phyloP scores from a whole-genome alignment of 2,888 invertebrate species.

The Malthinus seriepunctatus region DNA sequence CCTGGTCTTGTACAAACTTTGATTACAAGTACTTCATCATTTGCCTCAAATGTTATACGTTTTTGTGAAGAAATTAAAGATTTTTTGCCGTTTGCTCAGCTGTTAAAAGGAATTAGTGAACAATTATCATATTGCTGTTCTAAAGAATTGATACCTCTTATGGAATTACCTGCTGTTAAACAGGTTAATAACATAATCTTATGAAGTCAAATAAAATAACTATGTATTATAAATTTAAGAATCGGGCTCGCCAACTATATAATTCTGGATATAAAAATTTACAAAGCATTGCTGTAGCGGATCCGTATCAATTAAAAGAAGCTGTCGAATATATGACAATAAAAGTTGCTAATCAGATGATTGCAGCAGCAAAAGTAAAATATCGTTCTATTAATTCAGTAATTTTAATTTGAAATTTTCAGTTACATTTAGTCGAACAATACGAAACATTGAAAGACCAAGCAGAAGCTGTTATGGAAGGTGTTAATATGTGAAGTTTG shows the following conservation, averaged over 20 bases:
- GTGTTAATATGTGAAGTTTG: slow-evolving; percentile 39
- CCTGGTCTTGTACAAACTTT: slow-evolving; percentile 82
- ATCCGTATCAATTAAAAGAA: slow-evolving; percentile 63
- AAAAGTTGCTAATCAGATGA: slow-evolving; percentile 77
- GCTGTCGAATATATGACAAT: slow-evolving; percentile 71
- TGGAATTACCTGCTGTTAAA: slow-evolving; percentile 89
- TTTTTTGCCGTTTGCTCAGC: slow-evolving; percentile 80
- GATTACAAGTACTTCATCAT: slow-evolving; percentile 70
- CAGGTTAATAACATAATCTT: slow-evolving; percentile 58
- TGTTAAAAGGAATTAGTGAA: slow-evolving; percentile 74
- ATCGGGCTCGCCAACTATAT: slow-evolving; percentile 81
- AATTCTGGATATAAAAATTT: slow-evolving; percentile 81
- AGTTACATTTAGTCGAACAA: slow-evolving; percentile 82
- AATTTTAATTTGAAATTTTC: slow-evolving; percentile 41
- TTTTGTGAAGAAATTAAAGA: slow-evolving; percentile 80
- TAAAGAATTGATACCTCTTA: slow-evolving; percentile 75
- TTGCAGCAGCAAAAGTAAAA: slow-evolving; percentile 83
- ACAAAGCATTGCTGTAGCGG: slow-evolving; percentile 75
- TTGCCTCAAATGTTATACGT: slow-evolving; percentile 75
- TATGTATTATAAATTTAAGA: slow-evolving; percentile 55
- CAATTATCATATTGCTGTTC: slow-evolving; percentile 82
- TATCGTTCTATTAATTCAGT: slow-evolving; percentile 10
- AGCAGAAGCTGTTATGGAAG: slow-evolving; percentile 74
- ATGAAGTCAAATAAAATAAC: background rate
- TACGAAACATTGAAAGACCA: slow-evolving; percentile 87